Evolutionary conservation across 2,888 invertebrate genomes (phyloP), one percentile per base, ranked within the genome.

Genomic region (Pimpla rufipes): DNA sequence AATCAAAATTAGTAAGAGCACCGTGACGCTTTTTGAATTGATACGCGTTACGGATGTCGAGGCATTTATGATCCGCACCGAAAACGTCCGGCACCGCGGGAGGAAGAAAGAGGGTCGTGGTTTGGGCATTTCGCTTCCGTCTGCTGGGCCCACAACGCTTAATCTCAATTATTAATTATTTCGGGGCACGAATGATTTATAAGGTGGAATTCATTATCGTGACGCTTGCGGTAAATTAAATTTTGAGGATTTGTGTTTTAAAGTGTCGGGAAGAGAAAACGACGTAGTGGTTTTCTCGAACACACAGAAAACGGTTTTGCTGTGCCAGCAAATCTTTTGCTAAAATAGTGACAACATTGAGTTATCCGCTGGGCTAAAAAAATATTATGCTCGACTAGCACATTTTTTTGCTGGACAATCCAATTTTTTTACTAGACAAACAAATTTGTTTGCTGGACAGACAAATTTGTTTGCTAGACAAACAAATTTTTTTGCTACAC

Each of bases 1-100:
- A 80, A 80, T 59, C 68, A 80, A 50, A 74, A 67, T 37, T n/a
- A 21, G 5, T n/a, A n/a, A n/a, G 8, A 55, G 6, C 18, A 57
- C 67, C 6, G 18, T 50, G 59, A 10, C 40, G 59, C n/a, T n/a
- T 70, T 55, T 37, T 2, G 7, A 70, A 42, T 40, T 3, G 40
- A 70, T 42, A 6, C 35, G 23, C 29, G 40, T 57, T 66, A 23
- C 66, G 66, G 42, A 67, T 29, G n/a, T 52, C 68, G n/a, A 29
- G 13, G 13, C 23, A 57, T 29, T 29, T n/a, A 68, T 47, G 59
- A 52, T 59, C 50, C 37, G n/a, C 11, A 18, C 59, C 45, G 21
- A 59, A n/a, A n/a, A n/a, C n/a, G n/a, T n/a, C n/a, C n/a, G n/a
- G n/a, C n/a, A n/a, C n/a, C n/a, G n/a, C n/a, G 66, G n/a, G 45